phyloP scores from a whole-genome alignment of 2,888 invertebrate species.

The Caenorhabditis japonica region DNA sequence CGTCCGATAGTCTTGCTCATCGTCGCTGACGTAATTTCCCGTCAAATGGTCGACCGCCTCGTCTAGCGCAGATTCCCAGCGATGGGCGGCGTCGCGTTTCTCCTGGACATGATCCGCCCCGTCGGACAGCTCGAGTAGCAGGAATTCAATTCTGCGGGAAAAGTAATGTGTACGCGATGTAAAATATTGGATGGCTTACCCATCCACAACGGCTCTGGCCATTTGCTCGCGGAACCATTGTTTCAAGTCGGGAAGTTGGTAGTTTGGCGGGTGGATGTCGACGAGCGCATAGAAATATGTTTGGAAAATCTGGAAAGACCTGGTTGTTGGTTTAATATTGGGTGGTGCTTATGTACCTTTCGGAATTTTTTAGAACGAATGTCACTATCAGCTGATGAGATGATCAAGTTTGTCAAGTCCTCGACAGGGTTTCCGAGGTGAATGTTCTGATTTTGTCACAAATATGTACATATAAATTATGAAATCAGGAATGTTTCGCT shows the following conservation, averaged over 20 bases:
- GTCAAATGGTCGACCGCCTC: conserved; percentile 60
- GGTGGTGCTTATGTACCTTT: conserved; percentile 34
- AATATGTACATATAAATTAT: too few species aligned
- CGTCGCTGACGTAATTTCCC: conserved; percentile 60
- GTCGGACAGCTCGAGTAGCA: conserved; percentile 38
- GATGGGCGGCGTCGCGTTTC: conserved; percentile 35
- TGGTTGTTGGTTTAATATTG: background rate
- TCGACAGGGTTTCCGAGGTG: conserved; percentile 61
- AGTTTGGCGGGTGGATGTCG: conserved; percentile 59
- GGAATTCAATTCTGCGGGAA: conserved; percentile 56
- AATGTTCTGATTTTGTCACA: conserved; percentile 41
- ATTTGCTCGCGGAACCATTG: conserved; percentile 47
- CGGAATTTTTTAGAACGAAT: conserved; percentile 55
- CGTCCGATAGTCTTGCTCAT: conserved; percentile 54
- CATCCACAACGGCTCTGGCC: conserved; percentile 51
- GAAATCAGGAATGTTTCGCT: too few species aligned
- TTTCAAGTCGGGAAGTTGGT: conserved; percentile 59
- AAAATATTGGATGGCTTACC: too few species aligned
- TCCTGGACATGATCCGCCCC: background rate
- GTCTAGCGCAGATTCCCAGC: conserved; percentile 60
- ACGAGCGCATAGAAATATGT: conserved; percentile 65
- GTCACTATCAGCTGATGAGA: conserved; percentile 47
- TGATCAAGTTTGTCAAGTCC: conserved; percentile 56
- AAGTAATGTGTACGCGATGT: background rate
- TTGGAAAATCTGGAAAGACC: conserved; percentile 55